Conservation (phyloP, 2,113 vertebrate genomes). For the Oreotragus oreotragus region DNA sequence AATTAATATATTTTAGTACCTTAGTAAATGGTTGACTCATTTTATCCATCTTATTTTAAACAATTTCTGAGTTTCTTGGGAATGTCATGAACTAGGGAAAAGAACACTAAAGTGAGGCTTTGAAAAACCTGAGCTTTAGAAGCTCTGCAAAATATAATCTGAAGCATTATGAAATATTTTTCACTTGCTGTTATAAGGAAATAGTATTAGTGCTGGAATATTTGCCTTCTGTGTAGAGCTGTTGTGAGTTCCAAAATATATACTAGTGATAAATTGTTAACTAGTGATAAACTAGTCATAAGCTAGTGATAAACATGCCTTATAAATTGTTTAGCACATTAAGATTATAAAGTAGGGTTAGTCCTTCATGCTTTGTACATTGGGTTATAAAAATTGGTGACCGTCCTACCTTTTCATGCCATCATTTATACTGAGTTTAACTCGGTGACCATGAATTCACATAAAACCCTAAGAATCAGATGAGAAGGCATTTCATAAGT, state of each 20-base stretch:
- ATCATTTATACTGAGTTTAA: slow-evolving; percentile 53
- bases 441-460: slow-evolving; percentile 54
- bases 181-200: background rate
- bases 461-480: slow-evolving; percentile 62
- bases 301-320: background rate
- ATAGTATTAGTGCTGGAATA: background rate
- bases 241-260: background rate
- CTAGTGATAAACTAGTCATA: background rate
- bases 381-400: slow-evolving; percentile 44
- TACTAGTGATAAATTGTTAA: background rate
- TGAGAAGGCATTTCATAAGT: slow-evolving; percentile 39
- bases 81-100: background rate
- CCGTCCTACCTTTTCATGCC: slow-evolving; percentile 34
- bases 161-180: background rate
- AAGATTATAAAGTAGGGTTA: slow-evolving; percentile 40
- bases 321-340: slow-evolving; percentile 38
- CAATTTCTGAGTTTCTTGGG: background rate
- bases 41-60: background rate
- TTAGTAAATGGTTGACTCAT: background rate
- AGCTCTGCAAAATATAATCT: background rate
- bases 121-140: background rate
- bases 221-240: background rate
- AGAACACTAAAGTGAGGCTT: background rate
- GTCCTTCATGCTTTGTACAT: slow-evolving; percentile 34
- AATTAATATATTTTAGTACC: background rate